Conservation (phyloP, 2,113 vertebrate species). For the Gasterosteus nipponicus region DNA sequence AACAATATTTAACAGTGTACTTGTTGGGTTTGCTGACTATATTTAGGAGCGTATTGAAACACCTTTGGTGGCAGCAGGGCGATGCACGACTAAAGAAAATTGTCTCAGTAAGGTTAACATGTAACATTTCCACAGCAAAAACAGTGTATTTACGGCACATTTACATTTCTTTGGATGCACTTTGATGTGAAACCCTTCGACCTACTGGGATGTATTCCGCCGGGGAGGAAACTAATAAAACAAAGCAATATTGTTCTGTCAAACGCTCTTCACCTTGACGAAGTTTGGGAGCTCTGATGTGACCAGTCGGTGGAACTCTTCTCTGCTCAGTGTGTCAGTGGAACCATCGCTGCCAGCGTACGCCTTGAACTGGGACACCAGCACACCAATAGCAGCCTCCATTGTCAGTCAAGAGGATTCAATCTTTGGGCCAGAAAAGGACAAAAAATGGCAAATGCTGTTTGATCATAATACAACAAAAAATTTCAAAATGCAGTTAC, state of each 20-base stretch:
- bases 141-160: background rate
- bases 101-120: background rate
- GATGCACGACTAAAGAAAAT: background rate
- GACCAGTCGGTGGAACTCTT: constrained; percentile 55
- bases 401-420: constrained; percentile 27
- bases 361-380: constrained; percentile 59
- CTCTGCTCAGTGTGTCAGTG: constrained; percentile 54
- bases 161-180: background rate
- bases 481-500: background rate
- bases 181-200: background rate
- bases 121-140: background rate
- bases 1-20: background rate
- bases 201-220: background rate
- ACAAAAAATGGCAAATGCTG: background rate
- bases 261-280: constrained; percentile 48
- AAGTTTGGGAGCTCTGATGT: constrained; percentile 52
- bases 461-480: background rate
- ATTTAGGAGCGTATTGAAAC: background rate
- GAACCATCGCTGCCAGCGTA: constrained; percentile 52
- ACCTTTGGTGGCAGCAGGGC: background rate
- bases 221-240: background rate
- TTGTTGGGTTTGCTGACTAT: background rate
- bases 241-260: too few relatives aligned
- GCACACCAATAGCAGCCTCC: constrained; percentile 47
- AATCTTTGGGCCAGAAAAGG: background rate